Conservation (phyloP, 1,140 invertebrate species). For the Drosophila melanica region DNA sequence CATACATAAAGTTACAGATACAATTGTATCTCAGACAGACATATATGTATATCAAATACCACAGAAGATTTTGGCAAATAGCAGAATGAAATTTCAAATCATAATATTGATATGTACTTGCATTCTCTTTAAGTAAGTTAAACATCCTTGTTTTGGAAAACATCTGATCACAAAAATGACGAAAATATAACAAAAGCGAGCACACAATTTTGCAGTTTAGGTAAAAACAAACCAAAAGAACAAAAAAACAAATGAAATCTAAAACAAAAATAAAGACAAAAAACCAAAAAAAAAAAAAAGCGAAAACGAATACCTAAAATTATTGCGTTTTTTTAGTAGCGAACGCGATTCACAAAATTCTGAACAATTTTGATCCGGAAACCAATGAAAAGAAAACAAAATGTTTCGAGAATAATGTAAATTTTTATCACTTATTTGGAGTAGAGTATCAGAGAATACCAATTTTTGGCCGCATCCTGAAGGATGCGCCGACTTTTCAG, state of each 20-base stretch:
- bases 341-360: constrained; percentile 80
- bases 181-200: constrained; percentile 37
- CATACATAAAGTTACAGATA: constrained; percentile 47
- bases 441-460: constrained; percentile 53
- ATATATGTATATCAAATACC: constrained; percentile 48
- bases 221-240: constrained; percentile 50
- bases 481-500: constrained; percentile 49
- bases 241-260: constrained; percentile 30
- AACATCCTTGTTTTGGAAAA: constrained; percentile 80
- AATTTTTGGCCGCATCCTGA: constrained; percentile 33
- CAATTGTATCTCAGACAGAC: constrained; percentile 43
- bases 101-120: constrained; percentile 12
- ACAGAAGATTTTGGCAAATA: constrained; percentile 31
- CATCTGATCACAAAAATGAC: constrained; percentile 80
- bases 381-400: constrained; percentile 42
- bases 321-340: constrained; percentile 82
- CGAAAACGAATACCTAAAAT: constrained; percentile 55
- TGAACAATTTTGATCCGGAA: constrained; percentile 49
- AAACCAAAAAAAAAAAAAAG: constrained; percentile 32
- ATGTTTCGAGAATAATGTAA: constrained; percentile 63
- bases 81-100: constrained; percentile 15
- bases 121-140: constrained; percentile 71
- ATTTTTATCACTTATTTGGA: constrained; percentile 84
- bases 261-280: constrained; percentile 42
- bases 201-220: constrained; percentile 76